These are phyloP conservation scores for Ceyx cyanopectus DNA, from an alignment of 2,113 vertebrate species.

Conservation along the genomic window DNA sequence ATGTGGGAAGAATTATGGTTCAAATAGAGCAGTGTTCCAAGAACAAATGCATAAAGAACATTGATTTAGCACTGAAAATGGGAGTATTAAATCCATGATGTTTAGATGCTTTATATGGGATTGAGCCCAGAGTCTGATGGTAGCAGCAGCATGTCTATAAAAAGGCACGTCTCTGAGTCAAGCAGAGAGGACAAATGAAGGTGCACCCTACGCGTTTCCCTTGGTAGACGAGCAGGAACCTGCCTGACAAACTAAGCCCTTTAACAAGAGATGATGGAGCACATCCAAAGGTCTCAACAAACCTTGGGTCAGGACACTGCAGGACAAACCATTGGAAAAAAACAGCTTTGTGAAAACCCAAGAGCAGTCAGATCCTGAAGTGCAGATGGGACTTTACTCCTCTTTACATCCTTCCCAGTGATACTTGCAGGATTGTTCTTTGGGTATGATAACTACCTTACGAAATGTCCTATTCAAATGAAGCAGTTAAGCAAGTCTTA, in stretches of 20 bases:
- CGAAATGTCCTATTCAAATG: neutral
- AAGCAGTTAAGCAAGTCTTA: neutral
- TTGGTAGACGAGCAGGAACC: neutral
- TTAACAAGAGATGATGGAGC: neutral
- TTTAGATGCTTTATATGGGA: constrained; percentile 36
- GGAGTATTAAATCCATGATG: constrained; percentile 33
- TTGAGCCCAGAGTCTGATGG: neutral
- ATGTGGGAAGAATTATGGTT: constrained; percentile 40
- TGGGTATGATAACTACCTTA: neutral
- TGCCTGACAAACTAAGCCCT: neutral
- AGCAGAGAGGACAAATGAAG: constrained; percentile 43
- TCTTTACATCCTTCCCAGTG: neutral
- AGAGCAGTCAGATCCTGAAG: neutral
- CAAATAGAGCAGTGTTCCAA: constrained; percentile 42
- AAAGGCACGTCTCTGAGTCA: neutral
- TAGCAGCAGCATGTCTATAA: neutral
- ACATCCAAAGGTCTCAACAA: neutral
- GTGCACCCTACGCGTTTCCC: neutral
- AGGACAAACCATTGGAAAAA: neutral
- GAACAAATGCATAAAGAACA: constrained; percentile 72
- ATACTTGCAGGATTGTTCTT: neutral
- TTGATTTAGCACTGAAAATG: constrained; percentile 65
- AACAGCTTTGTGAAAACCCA: neutral
- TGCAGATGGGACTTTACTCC: neutral
- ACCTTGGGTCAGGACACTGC: neutral